phyloP scores from a whole-genome alignment of 35 echinoderm and acorn worm genomes.

The Lytechinus variegatus region DNA sequence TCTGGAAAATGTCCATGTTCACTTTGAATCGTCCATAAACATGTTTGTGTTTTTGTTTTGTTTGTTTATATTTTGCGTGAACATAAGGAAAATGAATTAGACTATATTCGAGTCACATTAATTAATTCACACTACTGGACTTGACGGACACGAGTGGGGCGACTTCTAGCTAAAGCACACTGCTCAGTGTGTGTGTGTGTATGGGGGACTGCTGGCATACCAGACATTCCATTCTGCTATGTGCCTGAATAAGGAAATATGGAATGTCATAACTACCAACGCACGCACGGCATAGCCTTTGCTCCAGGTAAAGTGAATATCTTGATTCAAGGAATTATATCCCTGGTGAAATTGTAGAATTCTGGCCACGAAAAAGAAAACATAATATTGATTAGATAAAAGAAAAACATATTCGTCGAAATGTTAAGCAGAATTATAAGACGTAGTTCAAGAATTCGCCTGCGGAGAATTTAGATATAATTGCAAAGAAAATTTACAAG shows the following conservation, averaged over 20 bases:
- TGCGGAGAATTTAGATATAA: not conserved
- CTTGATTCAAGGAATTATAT: not conserved
- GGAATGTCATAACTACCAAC: conserved; percentile 21
- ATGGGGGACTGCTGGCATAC: conserved; percentile 21
- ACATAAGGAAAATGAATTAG: no score
- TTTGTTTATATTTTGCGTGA: no score
- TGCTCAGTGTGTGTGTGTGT: not conserved
- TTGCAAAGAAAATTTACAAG: not conserved
- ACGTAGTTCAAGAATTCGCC: not conserved
- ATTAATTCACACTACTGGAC: not conserved
- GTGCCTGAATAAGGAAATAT: conserved; percentile 51
- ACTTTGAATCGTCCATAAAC: no score
- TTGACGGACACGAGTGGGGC: not conserved
- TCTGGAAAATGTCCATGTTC: no score
- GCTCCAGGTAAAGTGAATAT: not conserved
- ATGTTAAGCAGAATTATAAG: no score
- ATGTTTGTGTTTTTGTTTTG: no score
- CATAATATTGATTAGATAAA: not conserved
- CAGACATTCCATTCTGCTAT: conserved; percentile 20
- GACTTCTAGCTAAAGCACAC: not conserved
- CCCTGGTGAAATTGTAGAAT: not conserved
- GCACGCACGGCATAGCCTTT: not conserved
- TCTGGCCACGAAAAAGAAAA: not conserved
- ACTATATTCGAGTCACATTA: no score
- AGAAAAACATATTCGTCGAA: not conserved